Evolutionary conservation across 2,797 vertebrate species (phyloP), one percentile per base, ranked within the genome.

Genomic region (Adrianichthys oophorus): DNA sequence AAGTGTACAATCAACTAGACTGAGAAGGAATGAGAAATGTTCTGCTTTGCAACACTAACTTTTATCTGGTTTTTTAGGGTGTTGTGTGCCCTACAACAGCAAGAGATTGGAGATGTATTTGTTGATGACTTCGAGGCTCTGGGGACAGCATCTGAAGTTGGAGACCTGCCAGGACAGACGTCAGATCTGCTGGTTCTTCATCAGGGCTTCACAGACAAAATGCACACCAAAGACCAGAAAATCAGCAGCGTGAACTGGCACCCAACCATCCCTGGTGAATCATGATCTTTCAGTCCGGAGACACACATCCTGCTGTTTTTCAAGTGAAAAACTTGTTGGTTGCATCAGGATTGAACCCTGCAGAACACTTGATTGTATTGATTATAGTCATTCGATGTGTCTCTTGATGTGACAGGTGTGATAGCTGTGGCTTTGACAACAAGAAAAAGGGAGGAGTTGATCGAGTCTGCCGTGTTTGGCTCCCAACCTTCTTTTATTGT

Each of bases 181-280:
- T 68, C 60, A 0, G 62, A 23, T 0, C 41, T 88, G 68, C 93
- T 91, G 84, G 32, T 37, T 37, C 91, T 93, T 46, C 87, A 92
- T 70, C 93, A 93, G 74, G 89, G 90, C 37, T 95, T 98, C 58
- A 91, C 92, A 2, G 92, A 96, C 72, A 88, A 91, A 13, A 85
- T 74, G 6, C 89, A 82, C 70, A 78, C 91, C 16, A 93, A 83
- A n/a, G 86, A 92, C 64, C 96, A 91, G 79, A 93, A 81, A 53
- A 90, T 98, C 72, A 94, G 91, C 85, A 87, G 91, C 0, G 0
- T 97, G 46, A 86, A 79, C 17, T 98, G 96, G 96, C 97, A 99
- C 59, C 97, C 97, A 4, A 89, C 85, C 15, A 88, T 97, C 81
- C 78, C 84, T 0, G 96, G 97, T 99, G 76, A 76, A 48, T 17